phyloP scores from a whole-genome alignment of 2,113 vertebrate genomes.

The Albula glossodonta region DNA sequence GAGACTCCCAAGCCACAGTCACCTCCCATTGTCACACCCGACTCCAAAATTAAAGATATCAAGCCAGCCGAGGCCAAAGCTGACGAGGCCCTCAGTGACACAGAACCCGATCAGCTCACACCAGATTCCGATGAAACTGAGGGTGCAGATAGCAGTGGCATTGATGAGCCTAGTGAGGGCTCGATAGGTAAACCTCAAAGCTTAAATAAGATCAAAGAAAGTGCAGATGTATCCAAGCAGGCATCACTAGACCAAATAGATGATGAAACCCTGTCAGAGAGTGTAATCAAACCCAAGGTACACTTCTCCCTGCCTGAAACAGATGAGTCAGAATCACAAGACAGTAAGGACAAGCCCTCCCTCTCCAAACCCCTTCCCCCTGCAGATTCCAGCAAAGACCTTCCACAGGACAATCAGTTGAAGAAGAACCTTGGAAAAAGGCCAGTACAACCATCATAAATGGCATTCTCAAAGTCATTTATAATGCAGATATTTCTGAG shows the following conservation, averaged over 20 bases:
- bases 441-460: conserved; percentile 90
- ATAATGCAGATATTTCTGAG: conserved; percentile 62
- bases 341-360: conserved; percentile 34
- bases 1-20: conserved; percentile 57
- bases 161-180: conserved; percentile 53
- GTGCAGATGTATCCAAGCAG: conserved; percentile 51
- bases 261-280: conserved; percentile 41
- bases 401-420: conserved; percentile 53
- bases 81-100: conserved; percentile 31
- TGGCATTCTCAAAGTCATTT: conserved; percentile 72
- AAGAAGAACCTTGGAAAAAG: conserved; percentile 74
- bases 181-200: conserved; percentile 56
- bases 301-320: conserved; percentile 41
- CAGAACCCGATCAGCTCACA: conserved; percentile 50
- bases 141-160: conserved; percentile 62
- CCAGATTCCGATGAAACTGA: conserved; percentile 57
- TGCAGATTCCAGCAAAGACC: conserved; percentile 42
- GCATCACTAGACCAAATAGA: conserved; percentile 39
- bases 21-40: conserved; percentile 27
- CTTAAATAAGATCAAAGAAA: conserved; percentile 33
- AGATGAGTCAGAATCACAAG: conserved; percentile 36
- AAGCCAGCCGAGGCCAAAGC: conserved; percentile 28
- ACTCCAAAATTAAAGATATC: conserved; percentile 46
- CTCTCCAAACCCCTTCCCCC: conserved; percentile 28
- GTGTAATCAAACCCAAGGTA: conserved; percentile 40